Evolutionary conservation across 2,113 vertebrate species (phyloP).

Genomic region (Pelecanus crispus): DNA sequence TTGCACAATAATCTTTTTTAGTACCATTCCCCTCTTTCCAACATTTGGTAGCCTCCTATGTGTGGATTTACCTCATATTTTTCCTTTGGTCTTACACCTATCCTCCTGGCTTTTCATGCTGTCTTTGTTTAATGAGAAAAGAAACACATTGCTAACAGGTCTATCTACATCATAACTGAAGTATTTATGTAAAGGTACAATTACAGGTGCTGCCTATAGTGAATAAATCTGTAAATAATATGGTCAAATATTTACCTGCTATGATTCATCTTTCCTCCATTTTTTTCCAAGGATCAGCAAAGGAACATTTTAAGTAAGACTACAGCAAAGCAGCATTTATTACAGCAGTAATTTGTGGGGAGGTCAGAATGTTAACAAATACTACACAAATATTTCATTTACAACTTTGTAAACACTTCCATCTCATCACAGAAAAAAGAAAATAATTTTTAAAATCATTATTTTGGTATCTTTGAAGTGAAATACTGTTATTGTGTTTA

Average conservation of each 20-base stretch:
- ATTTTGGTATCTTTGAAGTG: not conserved
- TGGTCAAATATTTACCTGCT: not conserved
- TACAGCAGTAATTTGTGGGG: not conserved
- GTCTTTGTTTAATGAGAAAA: not conserved
- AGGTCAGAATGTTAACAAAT: not conserved
- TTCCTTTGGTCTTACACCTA: not conserved
- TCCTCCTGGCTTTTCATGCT: not conserved
- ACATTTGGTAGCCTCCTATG: not conserved
- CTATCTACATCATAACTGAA: not conserved
- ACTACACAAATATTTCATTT: not conserved
- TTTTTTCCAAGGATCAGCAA: not conserved
- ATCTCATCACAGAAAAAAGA: not conserved
- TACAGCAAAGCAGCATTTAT: not conserved
- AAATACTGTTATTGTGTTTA: not conserved
- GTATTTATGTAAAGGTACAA: not conserved
- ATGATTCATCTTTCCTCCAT: not conserved
- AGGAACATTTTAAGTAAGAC: not conserved
- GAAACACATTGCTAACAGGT: not conserved
- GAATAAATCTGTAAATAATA: not conserved
- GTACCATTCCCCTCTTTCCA: not conserved
- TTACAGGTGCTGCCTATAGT: not conserved
- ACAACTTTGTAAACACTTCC: not conserved
- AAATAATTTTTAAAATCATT: not conserved
- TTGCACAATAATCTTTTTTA: not conserved
- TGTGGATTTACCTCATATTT: not conserved